These are phyloP conservation scores for Eudyptes chrysolophus DNA, from an alignment of 2,113 vertebrate species.

Conservation along the genomic window DNA sequence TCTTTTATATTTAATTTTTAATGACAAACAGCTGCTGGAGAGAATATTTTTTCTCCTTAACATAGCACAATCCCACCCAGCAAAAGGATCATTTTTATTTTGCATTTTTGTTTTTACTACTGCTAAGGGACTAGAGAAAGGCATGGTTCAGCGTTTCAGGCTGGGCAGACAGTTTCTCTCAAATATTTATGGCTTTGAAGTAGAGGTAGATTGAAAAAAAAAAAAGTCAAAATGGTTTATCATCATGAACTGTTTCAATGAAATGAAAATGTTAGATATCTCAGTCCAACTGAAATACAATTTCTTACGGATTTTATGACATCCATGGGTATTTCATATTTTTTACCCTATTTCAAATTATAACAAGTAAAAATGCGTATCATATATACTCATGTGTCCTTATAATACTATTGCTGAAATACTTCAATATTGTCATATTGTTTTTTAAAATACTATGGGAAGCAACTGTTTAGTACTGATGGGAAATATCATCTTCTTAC, in stretches of 20 bases:
- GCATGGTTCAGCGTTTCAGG: background rate
- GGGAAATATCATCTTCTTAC: background rate
- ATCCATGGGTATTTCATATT: background rate
- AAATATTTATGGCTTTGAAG: constrained; percentile 7
- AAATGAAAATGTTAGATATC: background rate
- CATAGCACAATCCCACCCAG: background rate
- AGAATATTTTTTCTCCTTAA: constrained; percentile 11
- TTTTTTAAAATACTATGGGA: background rate
- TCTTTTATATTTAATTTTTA: constrained; percentile 61
- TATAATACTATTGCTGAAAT: background rate
- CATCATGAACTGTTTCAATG: background rate
- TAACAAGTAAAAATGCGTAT: rapidly evolving
- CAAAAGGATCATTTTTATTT: constrained; percentile 12
- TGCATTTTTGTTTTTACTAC: constrained; percentile 20
- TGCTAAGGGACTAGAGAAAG: background rate
- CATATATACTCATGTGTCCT: background rate
- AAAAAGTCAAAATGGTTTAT: background rate
- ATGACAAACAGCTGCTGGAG: constrained; percentile 35
- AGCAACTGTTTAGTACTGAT: background rate
- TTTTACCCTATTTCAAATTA: background rate
- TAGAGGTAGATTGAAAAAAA: background rate
- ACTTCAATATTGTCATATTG: background rate
- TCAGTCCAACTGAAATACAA: background rate
- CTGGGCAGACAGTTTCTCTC: background rate
- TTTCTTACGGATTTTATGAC: background rate